Percentiles rank a stretch among this genome's conserved stretches.
These are phyloP conservation scores for Plutella xylostella DNA, from an alignment of 2,888 invertebrate species.

Conservation along the genomic window DNA sequence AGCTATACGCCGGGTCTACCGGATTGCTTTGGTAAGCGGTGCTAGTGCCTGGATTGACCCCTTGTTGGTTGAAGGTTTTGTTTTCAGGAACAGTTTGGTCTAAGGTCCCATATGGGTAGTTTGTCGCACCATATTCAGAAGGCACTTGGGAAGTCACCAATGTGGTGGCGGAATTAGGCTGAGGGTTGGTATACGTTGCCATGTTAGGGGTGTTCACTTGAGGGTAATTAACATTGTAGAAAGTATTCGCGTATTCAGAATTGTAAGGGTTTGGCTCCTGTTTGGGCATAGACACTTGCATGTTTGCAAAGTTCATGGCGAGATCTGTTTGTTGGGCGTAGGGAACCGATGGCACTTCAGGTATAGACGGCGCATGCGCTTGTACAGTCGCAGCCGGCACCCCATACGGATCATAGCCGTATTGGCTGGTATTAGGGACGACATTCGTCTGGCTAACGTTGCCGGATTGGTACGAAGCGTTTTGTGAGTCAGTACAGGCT, in stretches of 20 bases:
- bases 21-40: too few relatives aligned
- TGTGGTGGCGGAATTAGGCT: conserved; percentile 34
- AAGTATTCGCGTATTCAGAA: conserved; percentile 45
- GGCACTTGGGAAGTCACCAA: conserved; percentile 35
- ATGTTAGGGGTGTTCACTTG: conserved; percentile 33
- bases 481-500: conserved; percentile 42
- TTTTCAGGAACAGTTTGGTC: conserved; percentile 18
- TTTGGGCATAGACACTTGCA: conserved; percentile 42
- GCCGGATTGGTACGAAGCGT: conserved; percentile 22
- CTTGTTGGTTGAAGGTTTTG: conserved; percentile 8
- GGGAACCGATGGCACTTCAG: conserved; percentile 27
- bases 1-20: conserved; percentile 31
- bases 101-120: conserved; percentile 35
- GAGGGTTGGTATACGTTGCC: conserved; percentile 42
- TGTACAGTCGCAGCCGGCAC: background rate
- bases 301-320: conserved; percentile 42
- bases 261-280: conserved; percentile 20
- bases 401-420: background rate
- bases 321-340: conserved; percentile 30
- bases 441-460: conserved; percentile 22
- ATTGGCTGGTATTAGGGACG: conserved; percentile 20
- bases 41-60: conserved; percentile 22
- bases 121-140: conserved; percentile 33
- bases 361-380: conserved; percentile 21
- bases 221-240: conserved; percentile 47